Conservation (phyloP, 2,888 invertebrate genomes). For the Hydrotaea cyrtoneurina region DNA sequence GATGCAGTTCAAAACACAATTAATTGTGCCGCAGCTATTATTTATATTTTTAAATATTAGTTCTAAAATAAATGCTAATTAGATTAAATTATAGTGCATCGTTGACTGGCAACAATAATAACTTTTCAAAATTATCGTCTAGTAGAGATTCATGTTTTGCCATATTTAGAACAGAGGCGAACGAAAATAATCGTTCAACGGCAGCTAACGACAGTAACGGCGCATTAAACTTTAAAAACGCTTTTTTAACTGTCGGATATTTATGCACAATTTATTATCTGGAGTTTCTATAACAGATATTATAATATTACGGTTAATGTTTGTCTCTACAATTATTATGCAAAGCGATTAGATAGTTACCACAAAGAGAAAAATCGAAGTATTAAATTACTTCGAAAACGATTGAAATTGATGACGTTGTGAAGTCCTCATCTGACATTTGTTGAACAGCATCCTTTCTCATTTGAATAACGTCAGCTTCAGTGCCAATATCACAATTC, state of each 20-base stretch:
- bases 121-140: constrained; percentile 39
- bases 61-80: no score
- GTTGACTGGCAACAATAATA: constrained; percentile 14
- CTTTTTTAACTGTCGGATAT: no score
- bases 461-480: constrained; percentile 44
- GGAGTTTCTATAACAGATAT: constrained; percentile 5
- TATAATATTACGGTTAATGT: constrained; percentile 8
- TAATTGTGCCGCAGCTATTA: no score
- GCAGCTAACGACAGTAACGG: constrained; percentile 22
- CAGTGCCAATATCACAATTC: constrained; percentile 40
- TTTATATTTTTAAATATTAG: no score
- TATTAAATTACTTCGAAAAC: no score
- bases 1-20: no score
- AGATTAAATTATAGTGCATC: constrained; percentile 17
- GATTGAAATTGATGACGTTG: no score
- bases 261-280: not conserved
- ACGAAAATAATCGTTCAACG: constrained; percentile 31
- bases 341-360: no score
- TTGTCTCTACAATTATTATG: constrained; percentile 12
- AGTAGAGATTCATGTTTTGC: constrained; percentile 22
- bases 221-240: not conserved
- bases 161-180: constrained; percentile 26
- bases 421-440: constrained; percentile 36
- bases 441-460: constrained; percentile 45
- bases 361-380: no score